These are phyloP conservation scores for Torymus texanus DNA, from an alignment of 2,888 invertebrate genomes.

Conservation along the genomic window DNA sequence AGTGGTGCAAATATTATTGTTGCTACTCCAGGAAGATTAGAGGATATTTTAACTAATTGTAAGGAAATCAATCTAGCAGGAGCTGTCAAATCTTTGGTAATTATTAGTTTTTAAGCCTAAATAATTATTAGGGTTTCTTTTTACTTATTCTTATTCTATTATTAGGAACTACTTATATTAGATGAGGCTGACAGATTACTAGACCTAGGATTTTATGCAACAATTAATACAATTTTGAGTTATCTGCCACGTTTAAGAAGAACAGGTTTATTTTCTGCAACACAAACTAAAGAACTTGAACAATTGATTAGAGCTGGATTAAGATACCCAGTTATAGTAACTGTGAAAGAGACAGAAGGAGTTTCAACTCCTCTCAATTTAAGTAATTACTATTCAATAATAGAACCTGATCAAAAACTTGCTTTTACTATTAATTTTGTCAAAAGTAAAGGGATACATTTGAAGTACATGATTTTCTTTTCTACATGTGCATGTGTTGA, in stretches of 20 bases:
- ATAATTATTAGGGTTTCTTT: neutral
- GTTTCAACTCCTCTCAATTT: constrained; percentile 84
- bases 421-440: constrained; percentile 88
- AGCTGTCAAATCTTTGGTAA: constrained; percentile 86
- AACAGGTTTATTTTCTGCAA: constrained; percentile 99
- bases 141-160: constrained; percentile 6
- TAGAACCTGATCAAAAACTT: constrained; percentile 88
- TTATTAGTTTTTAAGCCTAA: constrained; percentile 36
- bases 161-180: constrained; percentile 90
- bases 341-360: constrained; percentile 90
- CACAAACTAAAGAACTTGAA: constrained; percentile 95
- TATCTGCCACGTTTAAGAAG: constrained; percentile 94
- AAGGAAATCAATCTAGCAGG: constrained; percentile 83
- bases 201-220: constrained; percentile 92
- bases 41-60: constrained; percentile 87
- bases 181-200: constrained; percentile 98
- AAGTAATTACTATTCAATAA: constrained; percentile 87
- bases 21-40: constrained; percentile 95
- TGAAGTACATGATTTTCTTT: constrained; percentile 90
- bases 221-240: constrained; percentile 90
- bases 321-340: constrained; percentile 92
- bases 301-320: constrained; percentile 94
- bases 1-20: constrained; percentile 90
- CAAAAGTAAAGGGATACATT: constrained; percentile 76
- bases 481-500: constrained; percentile 98